These are phyloP conservation scores for Tupaia tana DNA, from an alignment of 2,113 vertebrate genomes.

Conservation along the genomic window DNA sequence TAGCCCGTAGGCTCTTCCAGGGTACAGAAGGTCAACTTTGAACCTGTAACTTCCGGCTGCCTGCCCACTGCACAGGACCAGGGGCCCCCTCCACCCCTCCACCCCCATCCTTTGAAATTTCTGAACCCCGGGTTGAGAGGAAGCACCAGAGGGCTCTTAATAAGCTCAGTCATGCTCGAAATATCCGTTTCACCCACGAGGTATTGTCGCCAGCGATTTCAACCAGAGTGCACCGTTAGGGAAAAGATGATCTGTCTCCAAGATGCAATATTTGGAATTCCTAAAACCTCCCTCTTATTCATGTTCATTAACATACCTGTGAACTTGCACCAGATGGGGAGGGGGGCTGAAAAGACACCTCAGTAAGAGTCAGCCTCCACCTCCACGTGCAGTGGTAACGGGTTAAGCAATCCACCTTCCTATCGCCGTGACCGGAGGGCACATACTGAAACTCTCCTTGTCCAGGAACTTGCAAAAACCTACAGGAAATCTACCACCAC, in stretches of 20 bases:
- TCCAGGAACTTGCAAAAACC: conserved; percentile 69
- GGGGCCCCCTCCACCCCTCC: background rate
- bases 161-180: conserved; percentile 70
- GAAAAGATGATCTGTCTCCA: conserved; percentile 52
- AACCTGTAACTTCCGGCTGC: conserved; percentile 36
- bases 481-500: conserved; percentile 76
- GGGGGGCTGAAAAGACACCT: background rate
- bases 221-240: background rate
- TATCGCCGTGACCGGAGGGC: background rate
- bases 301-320: conserved; percentile 35
- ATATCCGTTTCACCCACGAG: conserved; percentile 70
- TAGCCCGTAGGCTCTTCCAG: background rate
- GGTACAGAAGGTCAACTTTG: background rate
- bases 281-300: background rate
- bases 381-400: background rate
- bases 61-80: background rate
- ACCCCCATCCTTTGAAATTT: conserved; percentile 57
- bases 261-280: conserved; percentile 43
- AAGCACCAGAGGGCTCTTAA: conserved; percentile 64
- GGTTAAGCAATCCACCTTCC: conserved; percentile 42
- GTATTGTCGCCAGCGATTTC: conserved; percentile 15
- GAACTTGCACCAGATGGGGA: background rate
- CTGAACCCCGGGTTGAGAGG: conserved; percentile 60
- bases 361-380: background rate
- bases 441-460: conserved; percentile 33